Conservation (phyloP, 2,797 vertebrate genomes). For the Perodicticus potto region DNA sequence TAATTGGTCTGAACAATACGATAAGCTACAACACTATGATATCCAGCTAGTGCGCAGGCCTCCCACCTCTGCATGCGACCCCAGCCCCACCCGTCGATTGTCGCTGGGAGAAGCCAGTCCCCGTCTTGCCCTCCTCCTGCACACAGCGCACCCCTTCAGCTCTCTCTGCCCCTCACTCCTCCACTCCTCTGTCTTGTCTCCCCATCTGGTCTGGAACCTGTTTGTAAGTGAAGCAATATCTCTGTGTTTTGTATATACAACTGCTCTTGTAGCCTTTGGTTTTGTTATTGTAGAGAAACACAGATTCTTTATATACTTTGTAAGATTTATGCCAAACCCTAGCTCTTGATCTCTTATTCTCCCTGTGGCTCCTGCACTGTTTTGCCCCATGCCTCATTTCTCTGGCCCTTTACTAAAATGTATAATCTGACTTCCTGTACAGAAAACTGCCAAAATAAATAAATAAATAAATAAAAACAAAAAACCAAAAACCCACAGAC, state of each 20-base stretch:
- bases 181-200: conserved; percentile 71
- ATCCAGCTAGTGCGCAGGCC: conserved; percentile 41
- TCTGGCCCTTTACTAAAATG: conserved; percentile 81
- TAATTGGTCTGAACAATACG: no score
- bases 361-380: conserved; percentile 80
- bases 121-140: conserved; percentile 77
- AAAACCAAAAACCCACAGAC: no score
- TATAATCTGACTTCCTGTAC: conserved; percentile 79
- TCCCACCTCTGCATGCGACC: conserved; percentile 17
- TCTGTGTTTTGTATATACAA: conserved; percentile 88
- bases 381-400: conserved; percentile 66
- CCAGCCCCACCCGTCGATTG: conserved; percentile 70
- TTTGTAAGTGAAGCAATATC: conserved; percentile 90
- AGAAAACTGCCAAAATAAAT: conserved; percentile 81
- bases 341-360: conserved; percentile 84
- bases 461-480: no score
- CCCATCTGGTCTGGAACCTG: conserved; percentile 80
- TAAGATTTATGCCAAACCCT: conserved; percentile 85
- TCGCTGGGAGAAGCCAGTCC: conserved; percentile 69
- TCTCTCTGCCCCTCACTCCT: conserved; percentile 18
- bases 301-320: conserved; percentile 88
- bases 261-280: conserved; percentile 86
- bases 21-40: no score
- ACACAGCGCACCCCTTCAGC: conserved; percentile 84
- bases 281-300: conserved; percentile 88